Conservation (phyloP, 2,113 vertebrate species). For the Cisticola juncidis region DNA sequence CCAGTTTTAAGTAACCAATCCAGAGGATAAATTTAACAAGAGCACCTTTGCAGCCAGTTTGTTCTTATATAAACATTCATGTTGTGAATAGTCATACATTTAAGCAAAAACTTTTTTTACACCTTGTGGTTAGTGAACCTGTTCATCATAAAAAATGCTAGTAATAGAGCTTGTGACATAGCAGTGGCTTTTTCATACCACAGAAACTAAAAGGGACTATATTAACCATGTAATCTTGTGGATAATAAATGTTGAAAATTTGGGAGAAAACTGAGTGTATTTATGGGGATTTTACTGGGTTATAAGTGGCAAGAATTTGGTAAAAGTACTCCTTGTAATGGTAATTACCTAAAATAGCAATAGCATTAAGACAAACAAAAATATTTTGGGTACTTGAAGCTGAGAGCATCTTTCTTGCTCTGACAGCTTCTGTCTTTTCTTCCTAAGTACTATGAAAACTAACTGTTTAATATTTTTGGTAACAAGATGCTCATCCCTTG, state of each 20-base stretch:
- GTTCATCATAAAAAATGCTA: neutral
- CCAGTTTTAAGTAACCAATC: neutral
- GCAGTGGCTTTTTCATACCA: neutral
- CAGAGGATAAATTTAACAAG: constrained; percentile 14
- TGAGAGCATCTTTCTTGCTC: neutral
- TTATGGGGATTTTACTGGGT: neutral
- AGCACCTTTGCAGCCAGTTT: neutral
- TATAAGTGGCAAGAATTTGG: neutral
- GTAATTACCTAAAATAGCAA: neutral
- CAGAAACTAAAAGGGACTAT: neutral
- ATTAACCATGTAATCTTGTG: neutral
- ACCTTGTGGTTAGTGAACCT: neutral
- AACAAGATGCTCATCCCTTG: neutral
- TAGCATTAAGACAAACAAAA: neutral
- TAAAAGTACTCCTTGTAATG: neutral
- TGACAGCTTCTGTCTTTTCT: neutral
- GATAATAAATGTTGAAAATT: neutral
- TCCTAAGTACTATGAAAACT: neutral
- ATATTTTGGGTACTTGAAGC: neutral
- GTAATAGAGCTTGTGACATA: neutral
- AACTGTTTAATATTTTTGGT: neutral
- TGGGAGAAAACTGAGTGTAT: neutral
- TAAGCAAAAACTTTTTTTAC: neutral
- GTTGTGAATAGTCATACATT: neutral
- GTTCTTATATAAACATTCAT: neutral